These are phyloP conservation scores for Protodeltote pygarga DNA, from an alignment of 2,888 invertebrate genomes.

Conservation along the genomic window DNA sequence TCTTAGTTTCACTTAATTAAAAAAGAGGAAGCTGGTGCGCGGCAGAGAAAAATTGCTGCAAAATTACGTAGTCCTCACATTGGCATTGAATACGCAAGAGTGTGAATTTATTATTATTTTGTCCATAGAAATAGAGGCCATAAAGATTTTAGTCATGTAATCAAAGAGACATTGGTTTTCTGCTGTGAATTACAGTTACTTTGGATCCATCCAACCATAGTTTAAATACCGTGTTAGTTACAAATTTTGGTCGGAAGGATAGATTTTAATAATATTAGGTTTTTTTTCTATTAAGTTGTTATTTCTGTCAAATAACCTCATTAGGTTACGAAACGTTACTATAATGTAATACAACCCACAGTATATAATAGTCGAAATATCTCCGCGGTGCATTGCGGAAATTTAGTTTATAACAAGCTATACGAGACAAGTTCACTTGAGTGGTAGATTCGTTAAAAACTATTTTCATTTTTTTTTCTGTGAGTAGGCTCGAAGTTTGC, in stretches of 20 bases:
- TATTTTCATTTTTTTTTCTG: slow-evolving; percentile 28
- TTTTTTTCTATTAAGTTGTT: slow-evolving; percentile 3
- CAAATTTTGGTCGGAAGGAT: no score
- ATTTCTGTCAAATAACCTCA: slow-evolving; percentile 6
- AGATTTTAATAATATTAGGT: no score
- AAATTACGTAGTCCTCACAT: slow-evolving; percentile 42
- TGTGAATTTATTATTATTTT: slow-evolving; percentile 24
- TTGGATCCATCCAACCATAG: no score
- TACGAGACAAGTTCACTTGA: slow-evolving; percentile 14
- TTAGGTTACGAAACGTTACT: not conserved
- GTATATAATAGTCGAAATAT: slow-evolving; percentile 28
- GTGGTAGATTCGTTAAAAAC: slow-evolving; percentile 35
- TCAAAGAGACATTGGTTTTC: no score
- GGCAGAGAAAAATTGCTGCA: slow-evolving; percentile 64
- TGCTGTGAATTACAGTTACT: no score
- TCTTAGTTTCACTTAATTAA: slow-evolving; percentile 82
- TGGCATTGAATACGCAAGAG: slow-evolving; percentile 17
- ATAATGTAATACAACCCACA: slow-evolving; percentile 12
- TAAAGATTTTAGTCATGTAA: no score
- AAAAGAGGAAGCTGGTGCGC: slow-evolving; percentile 64
- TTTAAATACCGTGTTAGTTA: no score
- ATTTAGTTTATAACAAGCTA: slow-evolving; percentile 37
- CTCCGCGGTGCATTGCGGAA: slow-evolving; percentile 14
- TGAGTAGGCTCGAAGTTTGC: slow-evolving; percentile 33
- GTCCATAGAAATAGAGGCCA: no score